phyloP scores from a whole-genome alignment of 2,888 invertebrate genomes.

The Podotricha telesiphe region DNA sequence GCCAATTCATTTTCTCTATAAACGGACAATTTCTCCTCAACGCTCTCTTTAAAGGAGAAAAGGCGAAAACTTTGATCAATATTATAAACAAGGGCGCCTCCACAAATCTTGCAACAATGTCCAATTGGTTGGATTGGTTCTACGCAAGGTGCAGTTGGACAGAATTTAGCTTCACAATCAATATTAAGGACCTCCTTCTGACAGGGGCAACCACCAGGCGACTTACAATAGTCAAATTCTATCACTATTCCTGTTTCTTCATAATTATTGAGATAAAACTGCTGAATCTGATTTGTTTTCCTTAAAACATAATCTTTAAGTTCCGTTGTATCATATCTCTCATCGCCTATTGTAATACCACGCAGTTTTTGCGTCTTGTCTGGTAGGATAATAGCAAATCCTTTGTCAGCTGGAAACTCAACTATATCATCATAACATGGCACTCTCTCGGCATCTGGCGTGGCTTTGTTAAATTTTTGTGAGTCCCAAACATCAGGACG shows the following conservation, averaged over 20 bases:
- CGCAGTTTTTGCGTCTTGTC: slow-evolving; percentile 55
- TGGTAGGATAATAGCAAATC: slow-evolving; percentile 62
- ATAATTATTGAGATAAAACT: slow-evolving; percentile 56
- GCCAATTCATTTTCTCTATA: slow-evolving; percentile 55
- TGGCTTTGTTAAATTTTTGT: slow-evolving; percentile 69
- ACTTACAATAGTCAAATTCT: slow-evolving; percentile 48
- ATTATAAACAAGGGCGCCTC: slow-evolving; percentile 63
- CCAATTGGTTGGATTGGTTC: slow-evolving; percentile 68
- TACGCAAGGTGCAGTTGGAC: slow-evolving; percentile 61
- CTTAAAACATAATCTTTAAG: slow-evolving; percentile 34
- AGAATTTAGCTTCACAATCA: slow-evolving; percentile 65
- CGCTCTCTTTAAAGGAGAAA: slow-evolving; percentile 57
- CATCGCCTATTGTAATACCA: slow-evolving; percentile 53
- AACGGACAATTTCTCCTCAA: slow-evolving; percentile 53
- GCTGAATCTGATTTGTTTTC: slow-evolving; percentile 49
- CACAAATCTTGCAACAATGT: slow-evolving; percentile 74
- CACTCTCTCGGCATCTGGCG: slow-evolving; percentile 76
- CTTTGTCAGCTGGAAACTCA: slow-evolving; percentile 60
- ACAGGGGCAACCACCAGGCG: slow-evolving; percentile 67
- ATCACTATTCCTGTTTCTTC: slow-evolving; percentile 50
- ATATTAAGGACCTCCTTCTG: slow-evolving; percentile 57
- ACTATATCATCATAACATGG: slow-evolving; percentile 77
- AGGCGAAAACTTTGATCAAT: slow-evolving; percentile 62
- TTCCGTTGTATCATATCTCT: slow-evolving; percentile 43
- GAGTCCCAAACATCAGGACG: slow-evolving; percentile 75